Evolutionary conservation across 1,140 invertebrate genomes (phyloP), one percentile per base, ranked within the genome.

Genomic region (Pseudomyrmex gracilis): DNA sequence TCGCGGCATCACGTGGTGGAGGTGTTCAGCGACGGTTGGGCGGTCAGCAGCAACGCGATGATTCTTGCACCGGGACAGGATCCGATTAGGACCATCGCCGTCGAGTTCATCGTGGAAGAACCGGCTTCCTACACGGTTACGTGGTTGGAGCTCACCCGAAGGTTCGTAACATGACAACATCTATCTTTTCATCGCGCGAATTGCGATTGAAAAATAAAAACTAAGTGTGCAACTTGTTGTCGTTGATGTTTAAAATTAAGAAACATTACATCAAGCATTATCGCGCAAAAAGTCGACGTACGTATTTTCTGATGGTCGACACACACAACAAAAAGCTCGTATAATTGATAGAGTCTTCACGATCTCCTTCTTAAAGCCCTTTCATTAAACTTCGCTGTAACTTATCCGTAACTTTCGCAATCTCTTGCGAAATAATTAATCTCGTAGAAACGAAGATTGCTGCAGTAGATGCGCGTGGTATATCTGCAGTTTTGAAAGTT

Each of bases 21-120:
- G 94, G 95, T 98, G 60, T 98, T 98, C 90, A 98, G 97, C 63
- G 96, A 97, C 78, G 97, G 97, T 34, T 98, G 97, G 97, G 95
- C 95, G 83, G 93, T 95, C 47, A 94, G 94, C 73, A 95, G 95
- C 45, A 94, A 94, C 64, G 94, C 95, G 22, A 94, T 95, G 71
- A 94, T 96, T 3, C 94, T 96, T 76, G 94, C 94, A 45, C 95
- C 96, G 45, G 95, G 95, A 77, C 93, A 95, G 66, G 95, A 96
- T 89, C 95, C 96, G 86, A 95, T 96, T 0, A 94, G 96, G 76
- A 96, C 96, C 61, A 95, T 98, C 1, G 95, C 97, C 53, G 96
- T 98, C 5, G 97, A 98, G 90, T 97, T 97, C 77, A 94, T 98
- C 67, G 96, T 96, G 17, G 95, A 96, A 63, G 97, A 97, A 82